Percentiles rank a stretch among this genome's conserved stretches.
Conservation (phyloP, 1,140 invertebrate species). For the Lerema accius region DNA sequence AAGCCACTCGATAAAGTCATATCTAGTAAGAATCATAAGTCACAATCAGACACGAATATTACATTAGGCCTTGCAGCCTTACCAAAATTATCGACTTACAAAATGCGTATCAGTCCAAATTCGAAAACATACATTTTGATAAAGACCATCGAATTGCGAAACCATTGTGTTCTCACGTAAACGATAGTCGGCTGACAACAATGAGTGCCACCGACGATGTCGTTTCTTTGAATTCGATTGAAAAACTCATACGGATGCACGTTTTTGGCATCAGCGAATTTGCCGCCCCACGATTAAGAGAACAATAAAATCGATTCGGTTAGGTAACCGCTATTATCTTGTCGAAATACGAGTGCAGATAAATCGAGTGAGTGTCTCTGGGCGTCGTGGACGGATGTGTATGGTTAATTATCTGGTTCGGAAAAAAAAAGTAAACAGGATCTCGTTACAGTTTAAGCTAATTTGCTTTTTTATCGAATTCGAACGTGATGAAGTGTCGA, state of each 20-base stretch:
- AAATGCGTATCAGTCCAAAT: constrained; percentile 49
- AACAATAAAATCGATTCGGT: constrained; percentile 61
- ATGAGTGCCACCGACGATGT: constrained; percentile 78
- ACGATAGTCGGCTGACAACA: constrained; percentile 74
- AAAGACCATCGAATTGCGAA: constrained; percentile 67
- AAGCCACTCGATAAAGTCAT: too few relatives aligned
- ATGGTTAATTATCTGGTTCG: constrained; percentile 1
- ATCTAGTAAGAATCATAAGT: too few relatives aligned
- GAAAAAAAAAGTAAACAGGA: constrained; percentile 1
- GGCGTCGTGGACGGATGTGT: constrained; percentile 4
- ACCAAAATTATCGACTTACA: constrained; percentile 18
- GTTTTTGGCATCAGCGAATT: constrained; percentile 81
- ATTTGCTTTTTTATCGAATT: not conserved
- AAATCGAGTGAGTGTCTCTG: constrained; percentile 10
- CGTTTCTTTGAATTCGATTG: constrained; percentile 78
- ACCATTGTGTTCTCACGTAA: constrained; percentile 80
- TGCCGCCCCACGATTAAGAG: constrained; percentile 67
- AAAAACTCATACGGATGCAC: constrained; percentile 81
- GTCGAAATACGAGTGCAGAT: constrained; percentile 43
- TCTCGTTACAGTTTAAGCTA: not conserved
- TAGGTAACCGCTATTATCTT: constrained; percentile 55
- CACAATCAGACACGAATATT: not conserved
- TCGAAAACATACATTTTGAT: constrained; percentile 48
- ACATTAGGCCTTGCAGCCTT: not conserved
- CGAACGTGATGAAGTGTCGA: not conserved